phyloP scores from a whole-genome alignment of 2,113 vertebrate genomes.

The Willisornis vidua region DNA sequence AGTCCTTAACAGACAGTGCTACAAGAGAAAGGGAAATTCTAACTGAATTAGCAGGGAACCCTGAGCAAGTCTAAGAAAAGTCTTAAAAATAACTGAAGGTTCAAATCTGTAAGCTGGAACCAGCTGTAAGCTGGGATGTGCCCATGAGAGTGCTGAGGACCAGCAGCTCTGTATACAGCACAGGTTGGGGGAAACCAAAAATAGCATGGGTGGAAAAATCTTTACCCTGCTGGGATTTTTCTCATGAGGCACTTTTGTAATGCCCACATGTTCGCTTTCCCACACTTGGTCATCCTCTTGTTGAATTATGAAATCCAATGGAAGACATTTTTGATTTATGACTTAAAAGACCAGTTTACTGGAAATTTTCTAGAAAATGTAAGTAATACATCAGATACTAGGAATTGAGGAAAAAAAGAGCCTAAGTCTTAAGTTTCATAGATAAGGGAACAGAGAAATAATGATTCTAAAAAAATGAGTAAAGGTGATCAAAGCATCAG shows the following conservation, averaged over 20 bases:
- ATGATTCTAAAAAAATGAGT: background rate
- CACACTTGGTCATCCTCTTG: background rate
- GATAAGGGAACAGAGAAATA: background rate
- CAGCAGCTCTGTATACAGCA: background rate
- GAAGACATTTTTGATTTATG: background rate
- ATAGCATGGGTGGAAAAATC: background rate
- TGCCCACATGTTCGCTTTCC: background rate
- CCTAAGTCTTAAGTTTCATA: background rate
- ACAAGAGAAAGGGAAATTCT: background rate
- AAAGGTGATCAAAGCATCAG: background rate
- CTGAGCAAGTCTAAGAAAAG: background rate
- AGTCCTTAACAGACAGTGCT: background rate
- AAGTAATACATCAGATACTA: background rate
- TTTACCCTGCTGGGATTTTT: constrained; percentile 26
- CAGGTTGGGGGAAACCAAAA: background rate
- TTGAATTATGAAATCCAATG: background rate
- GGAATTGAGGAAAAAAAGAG: background rate
- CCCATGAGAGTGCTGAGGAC: background rate
- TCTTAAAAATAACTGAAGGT: background rate
- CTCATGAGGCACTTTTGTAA: background rate
- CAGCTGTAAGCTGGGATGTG: background rate
- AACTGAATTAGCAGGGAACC: background rate
- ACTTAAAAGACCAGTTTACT: background rate
- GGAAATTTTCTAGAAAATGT: background rate
- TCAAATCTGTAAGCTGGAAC: background rate